Evolutionary conservation across 1,140 invertebrate species (phyloP).

Genomic region (Megathymus violae): DNA sequence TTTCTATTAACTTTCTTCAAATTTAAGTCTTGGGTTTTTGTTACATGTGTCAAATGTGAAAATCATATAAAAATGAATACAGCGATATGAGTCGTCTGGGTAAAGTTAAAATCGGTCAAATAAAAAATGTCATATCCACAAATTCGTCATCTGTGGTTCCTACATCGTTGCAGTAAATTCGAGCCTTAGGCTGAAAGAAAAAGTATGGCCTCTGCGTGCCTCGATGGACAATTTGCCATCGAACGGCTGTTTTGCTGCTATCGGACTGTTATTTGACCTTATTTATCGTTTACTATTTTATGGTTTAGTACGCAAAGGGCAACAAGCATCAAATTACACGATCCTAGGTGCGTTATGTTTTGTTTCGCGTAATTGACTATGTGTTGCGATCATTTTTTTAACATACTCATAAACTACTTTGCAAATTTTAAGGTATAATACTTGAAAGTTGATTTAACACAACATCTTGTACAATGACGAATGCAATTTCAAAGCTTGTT

Average conservation of each 20-base stretch:
- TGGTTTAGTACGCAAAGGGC: slow-evolving; percentile 29
- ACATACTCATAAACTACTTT: no score
- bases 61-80: no score
- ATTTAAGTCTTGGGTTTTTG: no score
- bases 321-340: slow-evolving; percentile 31
- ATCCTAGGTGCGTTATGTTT: neutral
- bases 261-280: slow-evolving; percentile 35
- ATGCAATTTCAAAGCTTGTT: no score
- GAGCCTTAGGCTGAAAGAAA: slow-evolving; percentile 43
- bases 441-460: no score
- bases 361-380: neutral
- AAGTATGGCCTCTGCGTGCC: slow-evolving; percentile 40
- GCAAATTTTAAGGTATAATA: no score
- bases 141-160: neutral
- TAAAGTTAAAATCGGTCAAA: no score
- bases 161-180: slow-evolving; percentile 36
- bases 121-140: slow-evolving; percentile 21
- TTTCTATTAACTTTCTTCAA: no score
- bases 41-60: no score
- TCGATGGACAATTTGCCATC: slow-evolving; percentile 38
- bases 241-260: slow-evolving; percentile 36
- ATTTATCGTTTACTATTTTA: slow-evolving; percentile 39
- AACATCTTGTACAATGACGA: no score
- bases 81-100: no score
- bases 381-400: no score